Percentiles rank a stretch among this genome's conserved stretches.
phyloP scores from a whole-genome alignment of 2,888 invertebrate species.

The Chrysodeixis includens region DNA sequence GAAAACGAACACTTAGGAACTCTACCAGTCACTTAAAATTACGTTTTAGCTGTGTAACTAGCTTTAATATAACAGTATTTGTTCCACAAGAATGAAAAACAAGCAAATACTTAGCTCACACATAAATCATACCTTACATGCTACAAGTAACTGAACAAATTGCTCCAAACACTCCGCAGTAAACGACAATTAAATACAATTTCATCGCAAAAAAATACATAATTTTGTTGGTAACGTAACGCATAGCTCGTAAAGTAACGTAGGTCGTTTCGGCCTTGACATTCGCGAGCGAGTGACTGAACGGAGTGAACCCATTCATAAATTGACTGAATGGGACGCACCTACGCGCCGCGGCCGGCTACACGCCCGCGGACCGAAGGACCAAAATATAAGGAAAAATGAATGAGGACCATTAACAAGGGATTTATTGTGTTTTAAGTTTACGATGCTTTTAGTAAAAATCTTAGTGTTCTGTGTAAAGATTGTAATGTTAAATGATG shows the following conservation, averaged over 20 bases:
- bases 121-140: neutral
- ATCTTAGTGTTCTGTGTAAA: neutral
- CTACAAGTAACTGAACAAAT: neutral
- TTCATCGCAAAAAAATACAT: slow-evolving; percentile 11
- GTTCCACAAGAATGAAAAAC: neutral
- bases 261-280: slow-evolving; percentile 56
- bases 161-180: neutral
- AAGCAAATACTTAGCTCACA: neutral
- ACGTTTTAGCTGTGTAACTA: too few relatives aligned
- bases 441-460: neutral
- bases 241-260: slow-evolving; percentile 20
- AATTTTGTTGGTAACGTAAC: slow-evolving; percentile 10
- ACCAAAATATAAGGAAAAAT: slow-evolving; percentile 20
- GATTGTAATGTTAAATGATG: slow-evolving; percentile 11
- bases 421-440: neutral
- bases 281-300: slow-evolving; percentile 54
- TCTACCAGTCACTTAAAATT: too few relatives aligned
- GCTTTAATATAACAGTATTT: too few relatives aligned
- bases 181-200: slow-evolving; percentile 1
- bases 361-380: slow-evolving; percentile 21
- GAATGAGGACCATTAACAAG: slow-evolving; percentile 4
- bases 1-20: too few relatives aligned
- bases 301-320: slow-evolving; percentile 62
- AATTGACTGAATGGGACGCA: slow-evolving; percentile 65
- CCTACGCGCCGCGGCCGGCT: slow-evolving; percentile 47